Conservation (phyloP, 2,797 vertebrate genomes). For the Platyrinchus mystaceus region DNA sequence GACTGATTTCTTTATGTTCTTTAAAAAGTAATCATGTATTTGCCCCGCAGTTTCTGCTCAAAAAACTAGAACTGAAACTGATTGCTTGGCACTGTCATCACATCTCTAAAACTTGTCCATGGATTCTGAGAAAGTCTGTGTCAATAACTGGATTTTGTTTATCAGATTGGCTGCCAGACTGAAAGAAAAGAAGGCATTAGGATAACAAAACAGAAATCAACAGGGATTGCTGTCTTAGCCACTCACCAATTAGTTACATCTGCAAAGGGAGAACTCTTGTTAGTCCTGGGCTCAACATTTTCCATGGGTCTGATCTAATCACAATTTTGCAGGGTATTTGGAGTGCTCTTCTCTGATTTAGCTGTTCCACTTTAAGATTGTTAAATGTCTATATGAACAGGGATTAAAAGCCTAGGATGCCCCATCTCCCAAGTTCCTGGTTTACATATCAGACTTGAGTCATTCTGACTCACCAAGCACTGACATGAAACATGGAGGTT, state of each 20-base stretch:
- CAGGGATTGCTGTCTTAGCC: background rate
- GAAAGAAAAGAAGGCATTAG: background rate
- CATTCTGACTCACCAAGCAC: background rate
- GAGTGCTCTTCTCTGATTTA: background rate
- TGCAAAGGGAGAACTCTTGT: background rate
- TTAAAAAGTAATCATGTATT: background rate
- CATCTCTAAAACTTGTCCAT: background rate
- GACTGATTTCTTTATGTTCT: background rate
- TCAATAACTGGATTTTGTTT: background rate
- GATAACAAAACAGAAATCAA: background rate
- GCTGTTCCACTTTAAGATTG: background rate
- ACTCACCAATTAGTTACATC: background rate
- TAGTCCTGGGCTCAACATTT: background rate
- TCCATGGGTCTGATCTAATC: background rate
- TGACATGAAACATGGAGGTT: background rate
- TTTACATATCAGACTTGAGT: background rate
- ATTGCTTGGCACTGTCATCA: background rate
- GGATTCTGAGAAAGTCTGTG: constrained; percentile 16
- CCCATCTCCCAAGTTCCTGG: background rate
- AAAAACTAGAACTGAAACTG: constrained; percentile 22
- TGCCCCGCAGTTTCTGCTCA: constrained; percentile 12
- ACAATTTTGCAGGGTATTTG: background rate
- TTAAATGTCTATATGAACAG: background rate
- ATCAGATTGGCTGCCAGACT: background rate
- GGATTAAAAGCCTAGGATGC: background rate